Percentiles rank a stretch among this genome's conserved stretches.
These are phyloP conservation scores for Brachionus rotundiformis DNA, from an alignment of 1,140 invertebrate species.

Conservation along the genomic window DNA sequence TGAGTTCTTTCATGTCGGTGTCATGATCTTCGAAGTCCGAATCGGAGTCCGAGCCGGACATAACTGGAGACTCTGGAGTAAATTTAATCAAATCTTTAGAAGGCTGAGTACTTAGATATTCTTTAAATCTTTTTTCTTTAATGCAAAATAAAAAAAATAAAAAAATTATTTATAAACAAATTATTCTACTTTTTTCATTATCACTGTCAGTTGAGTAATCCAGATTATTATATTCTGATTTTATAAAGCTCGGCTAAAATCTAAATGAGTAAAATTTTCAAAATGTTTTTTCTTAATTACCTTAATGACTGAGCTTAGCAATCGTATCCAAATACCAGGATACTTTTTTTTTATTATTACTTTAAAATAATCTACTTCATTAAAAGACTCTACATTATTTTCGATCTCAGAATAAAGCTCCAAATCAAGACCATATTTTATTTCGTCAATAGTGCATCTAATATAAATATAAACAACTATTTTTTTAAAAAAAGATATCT, in stretches of 20 bases:
- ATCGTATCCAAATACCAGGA: neutral
- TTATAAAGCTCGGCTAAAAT: constrained; percentile 33
- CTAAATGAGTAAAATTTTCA: neutral
- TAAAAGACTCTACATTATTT: neutral
- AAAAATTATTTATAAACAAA: neutral
- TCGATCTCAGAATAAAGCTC: constrained; percentile 16
- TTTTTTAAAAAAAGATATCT: no score
- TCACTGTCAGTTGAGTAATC: neutral
- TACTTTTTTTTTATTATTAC: constrained; percentile 25
- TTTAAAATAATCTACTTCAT: neutral
- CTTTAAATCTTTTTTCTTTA: neutral
- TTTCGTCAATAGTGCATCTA: neutral
- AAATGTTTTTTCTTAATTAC: neutral
- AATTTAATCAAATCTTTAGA: neutral
- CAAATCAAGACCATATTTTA: constrained; percentile 39
- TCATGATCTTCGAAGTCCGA: constrained; percentile 31
- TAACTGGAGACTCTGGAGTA: neutral
- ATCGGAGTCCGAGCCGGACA: neutral
- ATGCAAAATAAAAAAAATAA: neutral
- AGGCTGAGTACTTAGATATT: neutral
- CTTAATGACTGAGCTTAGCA: neutral
- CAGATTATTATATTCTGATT: constrained; percentile 38
- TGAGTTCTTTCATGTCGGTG: constrained; percentile 39
- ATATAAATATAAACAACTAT: no score
- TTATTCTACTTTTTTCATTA: neutral